Base-by-base conservation (phyloP, 2,888 invertebrate species). In the Callyntrura sp. region DNA sequence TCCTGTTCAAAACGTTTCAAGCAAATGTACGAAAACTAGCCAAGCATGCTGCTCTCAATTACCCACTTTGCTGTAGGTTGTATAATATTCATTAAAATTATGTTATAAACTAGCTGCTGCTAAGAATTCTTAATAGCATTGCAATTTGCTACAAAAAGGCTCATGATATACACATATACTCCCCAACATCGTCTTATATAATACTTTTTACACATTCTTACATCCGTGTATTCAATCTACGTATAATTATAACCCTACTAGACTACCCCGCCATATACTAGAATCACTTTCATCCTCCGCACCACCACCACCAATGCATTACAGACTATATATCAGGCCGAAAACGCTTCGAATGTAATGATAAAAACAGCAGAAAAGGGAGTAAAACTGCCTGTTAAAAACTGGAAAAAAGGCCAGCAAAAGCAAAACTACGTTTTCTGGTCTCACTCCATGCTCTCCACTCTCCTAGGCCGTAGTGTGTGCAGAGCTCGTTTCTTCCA, bases 21-120 rank as follows among this genome's bases (percentile, higher is more conserved):
- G 73, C 45, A 73, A 73, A 78, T 51, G 78, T 78, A 55, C 78
- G 78, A 78, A 78, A 76, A 78, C 78, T 55, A 5, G 78, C 78
- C 78, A 57, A 78, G 78, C 78, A 55, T 78, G 57, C 51, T 78
- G 78, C 57, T 28, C 76, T 51, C 78, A 78, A 78, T 51, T 78
- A 78, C 35, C 35, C 35, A 35, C 51, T 78, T 78, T 78, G 55
- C 14, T 57, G 28, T 23, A 14, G 12, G 51, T 20, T 23, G 12
- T 73, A 78, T 28, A n/a, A 78, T 25, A 55, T 35, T 14, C 35
- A 28, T 35, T 11, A 73, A 45, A 5, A 11, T 43, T 55, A 48
- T 73, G 45, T 17, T 68, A 43, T 68, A 43, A 43, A n/a, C 14
- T 6, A 68, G 11, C 6, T 43, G 14, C 6, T 68, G 35, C 35